These are phyloP conservation scores for Lophius piscatorius DNA, from an alignment of 2,113 vertebrate species.

Conservation along the genomic window DNA sequence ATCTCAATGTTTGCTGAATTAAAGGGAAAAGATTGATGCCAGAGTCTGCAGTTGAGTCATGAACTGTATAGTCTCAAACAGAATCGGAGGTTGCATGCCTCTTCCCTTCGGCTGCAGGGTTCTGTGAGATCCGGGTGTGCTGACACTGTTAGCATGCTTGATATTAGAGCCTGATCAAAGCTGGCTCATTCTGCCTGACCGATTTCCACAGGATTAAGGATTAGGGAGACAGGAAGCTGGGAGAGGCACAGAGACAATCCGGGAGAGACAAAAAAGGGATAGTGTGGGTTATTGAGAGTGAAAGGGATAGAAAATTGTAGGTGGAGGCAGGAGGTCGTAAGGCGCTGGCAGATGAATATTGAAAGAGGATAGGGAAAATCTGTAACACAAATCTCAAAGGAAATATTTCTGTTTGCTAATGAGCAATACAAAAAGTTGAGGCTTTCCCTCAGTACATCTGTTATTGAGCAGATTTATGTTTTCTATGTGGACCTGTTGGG, in stretches of 20 bases:
- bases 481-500: background rate
- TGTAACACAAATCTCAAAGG: no score
- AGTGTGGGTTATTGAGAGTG: constrained; percentile 43
- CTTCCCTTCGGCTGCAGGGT: constrained; percentile 66
- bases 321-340: constrained; percentile 42
- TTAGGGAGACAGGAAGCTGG: constrained; percentile 80
- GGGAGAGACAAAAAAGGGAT: constrained; percentile 61
- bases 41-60: constrained; percentile 15
- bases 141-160: constrained; percentile 79
- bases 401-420: no score
- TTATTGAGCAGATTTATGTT: constrained; percentile 4
- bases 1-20: constrained; percentile 22
- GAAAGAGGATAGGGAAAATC: constrained; percentile 7
- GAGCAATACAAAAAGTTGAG: background rate
- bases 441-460: background rate
- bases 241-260: constrained; percentile 72
- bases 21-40: constrained; percentile 9
- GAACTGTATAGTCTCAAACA: constrained; percentile 40
- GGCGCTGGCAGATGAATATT: constrained; percentile 21
- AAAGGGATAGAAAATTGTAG: constrained; percentile 45
- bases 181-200: constrained; percentile 80
- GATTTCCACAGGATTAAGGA: constrained; percentile 84
- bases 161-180: constrained; percentile 84
- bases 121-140: constrained; percentile 78
- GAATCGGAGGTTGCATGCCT: constrained; percentile 50